These are phyloP conservation scores for Cuculus canorus DNA, from an alignment of 2,797 vertebrate species.

Conservation along the genomic window DNA sequence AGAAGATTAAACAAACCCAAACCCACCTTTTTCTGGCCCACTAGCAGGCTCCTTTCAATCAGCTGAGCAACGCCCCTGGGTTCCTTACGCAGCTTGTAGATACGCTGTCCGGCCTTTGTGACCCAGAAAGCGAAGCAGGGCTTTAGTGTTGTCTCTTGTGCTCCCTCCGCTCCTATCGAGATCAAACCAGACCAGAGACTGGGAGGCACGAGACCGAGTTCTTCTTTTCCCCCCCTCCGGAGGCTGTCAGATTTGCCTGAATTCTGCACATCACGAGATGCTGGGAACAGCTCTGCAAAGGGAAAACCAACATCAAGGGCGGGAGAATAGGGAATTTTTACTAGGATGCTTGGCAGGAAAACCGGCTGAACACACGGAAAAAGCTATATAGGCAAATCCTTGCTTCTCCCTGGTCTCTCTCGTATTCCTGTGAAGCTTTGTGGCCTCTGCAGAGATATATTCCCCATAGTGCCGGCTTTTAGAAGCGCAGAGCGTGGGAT, in stretches of 20 bases:
- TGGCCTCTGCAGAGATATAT: background rate
- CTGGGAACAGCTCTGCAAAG: background rate
- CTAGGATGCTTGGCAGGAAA: background rate
- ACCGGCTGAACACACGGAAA: background rate
- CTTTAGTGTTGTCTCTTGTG: conserved; percentile 30
- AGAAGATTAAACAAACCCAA: background rate
- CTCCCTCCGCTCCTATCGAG: background rate
- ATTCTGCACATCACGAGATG: background rate
- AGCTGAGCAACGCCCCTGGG: background rate
- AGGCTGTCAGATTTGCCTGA: background rate
- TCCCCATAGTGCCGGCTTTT: background rate
- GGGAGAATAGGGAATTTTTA: background rate
- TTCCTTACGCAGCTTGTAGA: conserved; percentile 58
- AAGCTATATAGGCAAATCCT: background rate
- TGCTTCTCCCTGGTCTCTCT: background rate
- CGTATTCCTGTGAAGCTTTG: background rate
- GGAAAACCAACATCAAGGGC: background rate
- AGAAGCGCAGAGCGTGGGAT: background rate
- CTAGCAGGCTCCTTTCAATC: conserved; percentile 11
- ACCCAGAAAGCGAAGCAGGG: conserved; percentile 47
- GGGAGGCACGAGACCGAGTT: background rate
- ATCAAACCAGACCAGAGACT: background rate
- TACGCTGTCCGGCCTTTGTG: conserved; percentile 47
- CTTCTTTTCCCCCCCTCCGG: background rate
- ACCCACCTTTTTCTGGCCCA: conserved; percentile 3